Percentiles rank a stretch among this genome's conserved stretches.
Evolutionary conservation across 2,888 invertebrate genomes (phyloP).

Genomic region (Calliopum simillimum): DNA sequence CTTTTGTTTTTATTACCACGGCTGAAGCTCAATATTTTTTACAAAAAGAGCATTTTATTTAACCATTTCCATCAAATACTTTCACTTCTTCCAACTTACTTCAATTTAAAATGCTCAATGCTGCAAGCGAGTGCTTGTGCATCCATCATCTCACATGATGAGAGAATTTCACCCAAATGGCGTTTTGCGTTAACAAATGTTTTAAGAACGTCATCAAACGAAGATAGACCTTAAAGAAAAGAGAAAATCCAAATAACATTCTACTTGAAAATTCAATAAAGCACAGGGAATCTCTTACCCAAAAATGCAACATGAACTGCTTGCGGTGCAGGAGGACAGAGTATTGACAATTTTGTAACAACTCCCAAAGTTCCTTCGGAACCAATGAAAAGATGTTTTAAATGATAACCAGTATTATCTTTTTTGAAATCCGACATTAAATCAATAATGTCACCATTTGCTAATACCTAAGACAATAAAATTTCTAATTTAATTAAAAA

Average conservation of each 20-base stretch:
- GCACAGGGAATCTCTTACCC: conserved; percentile 72
- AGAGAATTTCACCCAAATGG: conserved; percentile 83
- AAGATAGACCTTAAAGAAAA: conserved; percentile 75
- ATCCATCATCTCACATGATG: conserved; percentile 97
- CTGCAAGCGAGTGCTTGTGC: conserved; percentile 75
- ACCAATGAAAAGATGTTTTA: conserved; percentile 97
- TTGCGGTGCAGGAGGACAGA: conserved; percentile 87
- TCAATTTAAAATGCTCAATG: conserved; percentile 72
- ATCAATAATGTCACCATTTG: conserved; percentile 87
- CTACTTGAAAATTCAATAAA: neutral
- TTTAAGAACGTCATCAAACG: conserved; percentile 82
- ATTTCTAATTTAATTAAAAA: neutral
- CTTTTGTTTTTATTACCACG: no score
- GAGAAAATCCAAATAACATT: neutral
- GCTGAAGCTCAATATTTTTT: no score
- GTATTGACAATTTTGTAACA: conserved; percentile 90
- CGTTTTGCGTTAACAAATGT: conserved; percentile 80
- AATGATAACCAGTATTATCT: conserved; percentile 97
- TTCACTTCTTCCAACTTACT: conserved; percentile 54
- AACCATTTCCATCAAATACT: no score
- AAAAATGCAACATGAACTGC: conserved; percentile 89
- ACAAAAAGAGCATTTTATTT: no score
- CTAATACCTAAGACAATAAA: conserved; percentile 63
- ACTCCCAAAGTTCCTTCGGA: conserved; percentile 97
- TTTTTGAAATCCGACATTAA: conserved; percentile 89